Evolutionary conservation across 2,888 invertebrate species (phyloP).

Genomic region (Amphipoea lucens): DNA sequence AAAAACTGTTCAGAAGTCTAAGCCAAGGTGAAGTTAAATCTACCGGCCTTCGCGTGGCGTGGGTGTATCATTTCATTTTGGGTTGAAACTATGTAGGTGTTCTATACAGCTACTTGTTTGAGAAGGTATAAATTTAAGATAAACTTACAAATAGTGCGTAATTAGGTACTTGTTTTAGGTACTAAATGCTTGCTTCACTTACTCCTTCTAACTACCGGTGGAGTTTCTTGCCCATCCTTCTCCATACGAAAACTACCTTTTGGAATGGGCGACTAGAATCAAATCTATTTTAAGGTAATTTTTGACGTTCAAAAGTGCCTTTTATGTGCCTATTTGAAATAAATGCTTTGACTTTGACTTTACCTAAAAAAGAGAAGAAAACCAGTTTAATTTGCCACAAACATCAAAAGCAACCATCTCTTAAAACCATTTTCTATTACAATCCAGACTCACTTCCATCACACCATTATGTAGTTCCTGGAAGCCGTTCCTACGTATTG

Average conservation of each 20-base stretch:
- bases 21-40: neutral
- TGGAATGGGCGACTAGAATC: too few species aligned
- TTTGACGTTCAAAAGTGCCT: too few species aligned
- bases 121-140: neutral
- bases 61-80: neutral
- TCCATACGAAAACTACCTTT: too few species aligned
- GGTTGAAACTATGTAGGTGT: neutral
- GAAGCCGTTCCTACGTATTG: constrained; percentile 71
- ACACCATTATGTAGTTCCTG: constrained; percentile 31
- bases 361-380: neutral
- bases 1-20: neutral
- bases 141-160: neutral
- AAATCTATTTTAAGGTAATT: too few species aligned
- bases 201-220: neutral
- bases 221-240: too few species aligned
- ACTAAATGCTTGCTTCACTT: neutral
- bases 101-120: neutral
- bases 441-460: constrained; percentile 22
- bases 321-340: too few species aligned
- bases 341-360: too few species aligned
- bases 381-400: constrained; percentile 8
- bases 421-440: constrained; percentile 31
- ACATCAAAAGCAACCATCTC: constrained; percentile 43
- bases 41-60: neutral
- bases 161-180: neutral